These are phyloP conservation scores for Nothura maculosa DNA, from an alignment of 2,797 vertebrate species.

Conservation along the genomic window DNA sequence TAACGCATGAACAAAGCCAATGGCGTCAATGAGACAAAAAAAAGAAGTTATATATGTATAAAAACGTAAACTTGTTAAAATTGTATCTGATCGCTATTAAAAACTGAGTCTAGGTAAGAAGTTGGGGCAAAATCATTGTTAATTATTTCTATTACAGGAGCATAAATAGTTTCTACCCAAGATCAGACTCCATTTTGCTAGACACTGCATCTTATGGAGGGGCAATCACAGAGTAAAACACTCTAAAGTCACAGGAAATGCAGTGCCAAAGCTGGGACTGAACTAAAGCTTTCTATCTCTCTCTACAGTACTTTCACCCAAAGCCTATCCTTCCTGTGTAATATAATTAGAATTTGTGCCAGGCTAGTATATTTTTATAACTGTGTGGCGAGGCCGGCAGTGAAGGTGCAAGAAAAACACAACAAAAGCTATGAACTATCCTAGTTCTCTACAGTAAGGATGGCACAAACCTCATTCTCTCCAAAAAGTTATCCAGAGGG, in stretches of 20 bases:
- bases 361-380: neutral
- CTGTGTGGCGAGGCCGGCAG: neutral
- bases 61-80: neutral
- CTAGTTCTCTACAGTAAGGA: neutral
- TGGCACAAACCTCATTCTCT: neutral
- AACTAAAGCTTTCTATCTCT: neutral
- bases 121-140: neutral
- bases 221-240: neutral
- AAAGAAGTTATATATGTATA: neutral
- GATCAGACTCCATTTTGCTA: neutral
- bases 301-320: neutral
- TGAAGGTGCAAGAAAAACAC: neutral
- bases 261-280: neutral
- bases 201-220: neutral
- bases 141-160: neutral
- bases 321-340: neutral
- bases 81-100: neutral
- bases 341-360: accelerated
- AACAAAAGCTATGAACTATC: neutral
- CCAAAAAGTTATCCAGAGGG: neutral
- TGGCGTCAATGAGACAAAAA: neutral
- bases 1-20: neutral
- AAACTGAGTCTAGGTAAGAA: neutral
- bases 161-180: neutral
- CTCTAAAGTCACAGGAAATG: neutral